Evolutionary conservation across 2,113 vertebrate species (phyloP).

Genomic region (Perca schrenkii): DNA sequence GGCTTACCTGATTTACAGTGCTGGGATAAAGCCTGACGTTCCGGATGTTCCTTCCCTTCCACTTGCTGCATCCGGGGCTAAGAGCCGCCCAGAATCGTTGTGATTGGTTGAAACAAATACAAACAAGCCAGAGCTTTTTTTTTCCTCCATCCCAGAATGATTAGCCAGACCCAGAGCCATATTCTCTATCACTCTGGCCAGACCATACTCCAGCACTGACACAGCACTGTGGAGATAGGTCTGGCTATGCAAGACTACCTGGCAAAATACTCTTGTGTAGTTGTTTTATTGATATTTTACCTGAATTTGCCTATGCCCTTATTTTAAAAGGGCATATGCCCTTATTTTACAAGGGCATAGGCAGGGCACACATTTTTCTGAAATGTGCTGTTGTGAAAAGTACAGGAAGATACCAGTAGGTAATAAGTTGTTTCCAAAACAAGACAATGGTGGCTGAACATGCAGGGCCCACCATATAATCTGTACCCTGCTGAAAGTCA

Average conservation of each 20-base stretch:
- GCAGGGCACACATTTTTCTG: neutral
- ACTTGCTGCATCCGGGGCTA: too few relatives aligned
- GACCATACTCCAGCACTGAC: too few relatives aligned
- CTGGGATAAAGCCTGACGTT: too few relatives aligned
- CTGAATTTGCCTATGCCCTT: neutral
- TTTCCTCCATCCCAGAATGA: too few relatives aligned
- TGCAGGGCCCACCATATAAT: constrained; percentile 11
- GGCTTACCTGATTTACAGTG: too few relatives aligned
- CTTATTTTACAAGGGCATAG: neutral
- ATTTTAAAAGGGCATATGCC: neutral
- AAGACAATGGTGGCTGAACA: constrained; percentile 5
- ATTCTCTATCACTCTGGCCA: too few relatives aligned
- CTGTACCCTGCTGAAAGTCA: constrained; percentile 46
- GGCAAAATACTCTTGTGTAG: neutral
- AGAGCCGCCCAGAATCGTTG: too few relatives aligned
- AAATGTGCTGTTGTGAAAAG: neutral
- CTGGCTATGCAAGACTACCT: neutral
- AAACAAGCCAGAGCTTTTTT: too few relatives aligned
- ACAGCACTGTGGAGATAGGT: too few relatives aligned
- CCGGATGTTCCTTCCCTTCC: too few relatives aligned
- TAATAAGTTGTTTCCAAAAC: constrained; percentile 48
- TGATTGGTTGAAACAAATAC: too few relatives aligned
- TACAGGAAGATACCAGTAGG: constrained; percentile 8
- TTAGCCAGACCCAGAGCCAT: too few relatives aligned
- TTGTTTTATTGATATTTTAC: neutral